Percentiles rank a stretch among this genome's conserved stretches.
Evolutionary conservation across 2,888 invertebrate genomes (phyloP).

Genomic region (Pollenia angustigena): DNA sequence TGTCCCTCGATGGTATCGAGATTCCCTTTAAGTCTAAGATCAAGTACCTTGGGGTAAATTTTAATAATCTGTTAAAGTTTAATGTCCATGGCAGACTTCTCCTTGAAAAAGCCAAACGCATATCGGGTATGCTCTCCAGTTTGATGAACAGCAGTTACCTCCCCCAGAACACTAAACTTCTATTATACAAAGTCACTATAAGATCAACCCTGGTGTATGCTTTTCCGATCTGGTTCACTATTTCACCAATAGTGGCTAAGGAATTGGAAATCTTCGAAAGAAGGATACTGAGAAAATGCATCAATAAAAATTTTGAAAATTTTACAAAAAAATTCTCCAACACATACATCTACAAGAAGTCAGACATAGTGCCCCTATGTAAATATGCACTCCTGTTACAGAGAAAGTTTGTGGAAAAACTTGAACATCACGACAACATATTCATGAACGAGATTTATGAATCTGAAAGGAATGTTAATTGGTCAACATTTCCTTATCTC

Average conservation of each 20-base stretch:
- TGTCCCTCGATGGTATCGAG: conserved; percentile 7
- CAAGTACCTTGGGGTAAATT: background rate
- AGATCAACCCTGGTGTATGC: background rate
- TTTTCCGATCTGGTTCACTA: conserved; percentile 35
- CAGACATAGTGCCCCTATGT: no score
- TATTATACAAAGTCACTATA: background rate
- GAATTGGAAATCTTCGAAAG: conserved; percentile 14
- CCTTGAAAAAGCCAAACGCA: no score
- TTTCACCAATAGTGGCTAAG: conserved; percentile 22
- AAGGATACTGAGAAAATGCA: conserved; percentile 12
- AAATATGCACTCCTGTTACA: no score
- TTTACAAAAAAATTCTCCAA: conserved; percentile 2
- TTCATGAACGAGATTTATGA: background rate
- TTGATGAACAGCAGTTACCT: conserved; percentile 2
- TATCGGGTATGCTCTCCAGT: no score
- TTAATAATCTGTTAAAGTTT: background rate
- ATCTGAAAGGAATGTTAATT: no score
- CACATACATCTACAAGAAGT: background rate
- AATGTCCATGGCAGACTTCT: no score
- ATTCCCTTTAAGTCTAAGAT: conserved; percentile 33
- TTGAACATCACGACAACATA: no score
- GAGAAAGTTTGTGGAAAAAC: no score
- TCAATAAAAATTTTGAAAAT: conserved; percentile 1
- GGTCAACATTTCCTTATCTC: no score
- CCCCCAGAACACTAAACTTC: background rate